Base-by-base conservation (phyloP, 2,113 vertebrate genomes). In the Eurypyga helias region DNA sequence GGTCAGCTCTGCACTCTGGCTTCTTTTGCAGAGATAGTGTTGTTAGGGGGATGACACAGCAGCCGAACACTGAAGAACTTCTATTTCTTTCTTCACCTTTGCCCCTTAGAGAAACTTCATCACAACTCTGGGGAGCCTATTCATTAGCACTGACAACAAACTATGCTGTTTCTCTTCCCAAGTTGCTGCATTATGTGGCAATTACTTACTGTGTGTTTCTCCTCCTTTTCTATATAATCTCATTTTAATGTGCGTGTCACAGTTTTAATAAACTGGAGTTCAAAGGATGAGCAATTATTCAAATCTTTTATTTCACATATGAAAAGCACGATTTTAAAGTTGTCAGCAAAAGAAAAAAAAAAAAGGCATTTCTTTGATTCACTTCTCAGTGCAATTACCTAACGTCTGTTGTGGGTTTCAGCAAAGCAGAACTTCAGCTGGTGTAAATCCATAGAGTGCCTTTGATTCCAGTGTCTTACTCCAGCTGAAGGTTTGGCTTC, bases 221-320 rank as follows among this genome's bases (percentile, higher is more conserved):
- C 83, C 94, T 87, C 92, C 94, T 87, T 91, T 79, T 58, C n/a
- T 89, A 70, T 18, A 89, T 87, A 89, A 94, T 95, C 89, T 82
- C 89, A 84, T 97, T 96, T 93, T 89, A 93, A 94, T 87, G 89
- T 76, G 88, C 45, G 2, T 89, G 94, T 93, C 96, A 82, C 90
- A 85, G 91, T 76, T 95, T 72, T 95, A 96, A 92, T 91, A 94
- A 92, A 95, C 89, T 34, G 60, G 11, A 96, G 92, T 95, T 96
- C 96, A 96, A 94, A 96, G 96, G 96, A 95, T 90, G 92, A 90
- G 83, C 96, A 96, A 95, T 97, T 95, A 96, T 62, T 96, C 90
- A 96, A 96, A 96, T 95, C 93, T 88, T 90, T 88, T 95, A 96
- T 97, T 96, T 97, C 95, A 90, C 92, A 94, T 95, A 94, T 96